These are phyloP conservation scores for Esox niger DNA, from an alignment of 2,113 vertebrate species.

Conservation along the genomic window DNA sequence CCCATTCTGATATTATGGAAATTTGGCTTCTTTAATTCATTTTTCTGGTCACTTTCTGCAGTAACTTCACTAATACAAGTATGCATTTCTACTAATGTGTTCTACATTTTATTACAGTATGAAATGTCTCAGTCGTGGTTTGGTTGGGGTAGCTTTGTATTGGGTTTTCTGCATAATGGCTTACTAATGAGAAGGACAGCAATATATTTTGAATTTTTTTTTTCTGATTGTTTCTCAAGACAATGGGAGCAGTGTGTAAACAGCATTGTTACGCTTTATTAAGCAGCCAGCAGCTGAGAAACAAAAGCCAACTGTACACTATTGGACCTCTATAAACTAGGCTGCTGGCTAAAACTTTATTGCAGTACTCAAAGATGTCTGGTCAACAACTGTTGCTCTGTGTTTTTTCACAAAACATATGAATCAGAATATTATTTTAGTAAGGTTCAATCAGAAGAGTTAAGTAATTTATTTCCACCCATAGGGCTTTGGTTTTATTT, in stretches of 20 bases:
- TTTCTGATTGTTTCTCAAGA: slow-evolving; percentile 54
- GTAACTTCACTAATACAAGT: too few relatives aligned
- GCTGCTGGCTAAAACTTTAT: slow-evolving; percentile 30
- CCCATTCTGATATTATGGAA: too few relatives aligned
- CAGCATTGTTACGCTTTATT: slow-evolving; percentile 56
- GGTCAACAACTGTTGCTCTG: background rate
- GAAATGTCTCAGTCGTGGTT: slow-evolving; percentile 13
- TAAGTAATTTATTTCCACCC: slow-evolving; percentile 18
- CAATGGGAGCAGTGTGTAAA: slow-evolving; percentile 62
- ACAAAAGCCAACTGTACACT: slow-evolving; percentile 34
- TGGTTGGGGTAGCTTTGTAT: slow-evolving; percentile 15
- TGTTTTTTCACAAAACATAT: slow-evolving; percentile 18
- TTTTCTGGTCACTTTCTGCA: too few relatives aligned
- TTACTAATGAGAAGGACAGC: slow-evolving; percentile 51
- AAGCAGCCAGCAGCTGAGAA: slow-evolving; percentile 40
- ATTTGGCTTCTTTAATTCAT: too few relatives aligned
- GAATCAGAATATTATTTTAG: background rate
- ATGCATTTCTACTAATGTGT: too few relatives aligned
- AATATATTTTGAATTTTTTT: slow-evolving; percentile 55
- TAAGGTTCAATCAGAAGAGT: background rate
- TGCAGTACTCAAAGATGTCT: slow-evolving; percentile 33
- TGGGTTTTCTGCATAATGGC: slow-evolving; percentile 22
- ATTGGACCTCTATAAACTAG: slow-evolving; percentile 25
- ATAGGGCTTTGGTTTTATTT: slow-evolving; percentile 23
- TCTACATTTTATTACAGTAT: background rate